Percentiles rank a stretch among this genome's conserved stretches.
These are phyloP conservation scores for Ambastaia sidthimunki DNA, from an alignment of 2,797 vertebrate species.

Conservation along the genomic window DNA sequence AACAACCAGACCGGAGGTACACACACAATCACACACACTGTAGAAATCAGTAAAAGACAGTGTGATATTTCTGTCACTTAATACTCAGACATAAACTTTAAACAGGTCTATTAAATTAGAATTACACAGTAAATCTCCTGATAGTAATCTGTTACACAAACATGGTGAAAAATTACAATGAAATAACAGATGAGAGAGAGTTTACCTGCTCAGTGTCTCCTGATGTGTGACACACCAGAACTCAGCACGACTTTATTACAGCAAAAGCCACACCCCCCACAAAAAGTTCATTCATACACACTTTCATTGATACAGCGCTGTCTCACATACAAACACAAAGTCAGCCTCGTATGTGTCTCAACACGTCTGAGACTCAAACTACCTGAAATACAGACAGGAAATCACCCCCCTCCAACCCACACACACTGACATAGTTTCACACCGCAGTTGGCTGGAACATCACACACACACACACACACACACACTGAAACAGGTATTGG, in stretches of 20 bases:
- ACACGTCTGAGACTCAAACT: constrained; percentile 26
- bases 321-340: constrained; percentile 23
- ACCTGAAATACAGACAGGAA: constrained; percentile 35
- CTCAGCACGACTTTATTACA: constrained; percentile 26
- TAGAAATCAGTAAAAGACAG: background rate
- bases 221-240: constrained; percentile 24
- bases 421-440: constrained; percentile 17
- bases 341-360: constrained; percentile 16
- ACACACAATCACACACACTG: too few relatives aligned
- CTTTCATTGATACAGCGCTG: constrained; percentile 31
- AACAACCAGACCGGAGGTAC: too few relatives aligned
- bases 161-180: background rate
- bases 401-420: background rate
- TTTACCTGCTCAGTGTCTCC: constrained; percentile 42
- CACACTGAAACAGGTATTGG: constrained; percentile 4
- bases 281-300: constrained; percentile 46
- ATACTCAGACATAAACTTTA: background rate
- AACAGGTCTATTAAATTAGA: background rate
- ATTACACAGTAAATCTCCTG: background rate
- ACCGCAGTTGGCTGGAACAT: background rate
- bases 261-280: constrained; percentile 7
- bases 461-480: constrained; percentile 15
- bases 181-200: constrained; percentile 8
- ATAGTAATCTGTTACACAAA: background rate
- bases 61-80: background rate